Base-by-base conservation (phyloP, 1,140 invertebrate species). In the Danaus plexippus region DNA sequence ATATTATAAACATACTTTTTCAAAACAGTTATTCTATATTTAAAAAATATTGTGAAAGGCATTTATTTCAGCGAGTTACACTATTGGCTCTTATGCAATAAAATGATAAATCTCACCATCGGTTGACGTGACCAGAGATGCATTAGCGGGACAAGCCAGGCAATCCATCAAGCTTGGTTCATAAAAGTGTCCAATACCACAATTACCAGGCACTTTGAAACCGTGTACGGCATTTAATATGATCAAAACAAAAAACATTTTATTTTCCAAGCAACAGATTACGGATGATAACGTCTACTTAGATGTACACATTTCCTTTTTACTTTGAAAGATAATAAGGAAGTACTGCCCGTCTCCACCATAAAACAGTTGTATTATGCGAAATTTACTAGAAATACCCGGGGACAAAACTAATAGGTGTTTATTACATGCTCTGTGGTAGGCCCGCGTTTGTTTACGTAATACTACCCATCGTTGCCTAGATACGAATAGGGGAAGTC, bases 151-250 rank as follows among this genome's bases (percentile, higher is more conserved):
- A 64, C 83, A 86, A 9, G 61, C 44, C 48, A 70, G 56, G 41
- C 80, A 84, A 42, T 62, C 54, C 59, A 81, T 71, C 22, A 56
- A 43, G 49, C 72, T 72, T 0, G 80, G 65, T 42, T 86, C 83
- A 54, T 72, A 83, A 58, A 68, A 84, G 11, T 77, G 63, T 1
- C 62, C 70, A 5, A 40, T 13, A 9, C 66, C 67, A 59, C 82
- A 85, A 12, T 51, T 69, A 4, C 52, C 60, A 2, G 81, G 75
- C 44, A 76, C 48, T 45, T 66, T 67, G 7, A 77, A 44, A 3
- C 69, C 57, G 47, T 61, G 53, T 9, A 64, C 67, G 48, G 42
- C 54, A 45, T 45, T 47, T 46, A 47, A 49, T 22, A 67, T 54
- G 42, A 64, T 47, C 41, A 56, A 53, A 18, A 60, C 32, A 41